Conservation (phyloP, 2,797 vertebrate genomes). For the Bradypodion ventrale region DNA sequence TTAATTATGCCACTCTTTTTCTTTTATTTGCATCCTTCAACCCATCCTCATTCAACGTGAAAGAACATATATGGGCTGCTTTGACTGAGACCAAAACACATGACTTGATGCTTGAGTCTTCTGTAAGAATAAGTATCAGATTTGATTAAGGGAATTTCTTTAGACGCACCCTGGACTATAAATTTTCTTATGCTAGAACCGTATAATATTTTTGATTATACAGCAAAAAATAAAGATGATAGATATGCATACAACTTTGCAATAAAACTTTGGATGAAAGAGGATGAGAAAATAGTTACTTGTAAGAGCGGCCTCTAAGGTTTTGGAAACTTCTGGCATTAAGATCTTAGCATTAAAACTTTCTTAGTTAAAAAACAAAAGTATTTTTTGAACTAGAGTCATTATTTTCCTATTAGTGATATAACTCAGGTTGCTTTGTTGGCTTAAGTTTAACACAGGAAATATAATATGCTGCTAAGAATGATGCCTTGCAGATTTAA, state of each 20-base stretch:
- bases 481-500: background rate
- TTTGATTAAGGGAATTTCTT: background rate
- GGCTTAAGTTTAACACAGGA: background rate
- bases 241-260: background rate
- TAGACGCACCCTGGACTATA: background rate
- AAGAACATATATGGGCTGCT: background rate
- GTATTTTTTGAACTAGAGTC: background rate
- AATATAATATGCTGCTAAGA: background rate
- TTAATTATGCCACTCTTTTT: background rate
- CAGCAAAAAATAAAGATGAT: background rate
- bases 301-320: background rate
- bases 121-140: background rate
- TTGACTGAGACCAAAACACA: background rate
- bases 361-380: slow-evolving; percentile 13
- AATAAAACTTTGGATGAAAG: background rate
- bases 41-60: background rate
- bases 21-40: background rate
- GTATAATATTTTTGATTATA: background rate
- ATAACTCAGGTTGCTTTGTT: background rate
- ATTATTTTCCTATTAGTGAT: background rate
- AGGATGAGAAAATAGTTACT: background rate
- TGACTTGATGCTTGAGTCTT: background rate
- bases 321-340: background rate
- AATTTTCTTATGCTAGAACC: background rate
- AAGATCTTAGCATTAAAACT: background rate